Evolutionary conservation across 2,113 vertebrate genomes (phyloP), one percentile per base, ranked within the genome.

Genomic region (Microcebus jonahi): DNA sequence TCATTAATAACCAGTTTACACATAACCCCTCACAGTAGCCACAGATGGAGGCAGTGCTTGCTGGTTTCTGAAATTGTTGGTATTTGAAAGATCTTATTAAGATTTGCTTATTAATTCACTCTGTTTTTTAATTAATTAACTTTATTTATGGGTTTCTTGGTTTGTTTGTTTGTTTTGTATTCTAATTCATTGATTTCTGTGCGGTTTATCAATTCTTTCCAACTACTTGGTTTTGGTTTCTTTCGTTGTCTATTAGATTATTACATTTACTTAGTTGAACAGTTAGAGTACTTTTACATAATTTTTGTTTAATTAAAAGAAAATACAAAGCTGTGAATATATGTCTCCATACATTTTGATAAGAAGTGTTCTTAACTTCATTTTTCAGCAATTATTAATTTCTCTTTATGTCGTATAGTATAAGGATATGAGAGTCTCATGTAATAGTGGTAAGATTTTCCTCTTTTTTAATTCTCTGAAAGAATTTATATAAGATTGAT

Each of bases 1-100:
- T 94, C 82, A 90, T 95, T 90, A 91, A 77, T 45, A 77, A 48
- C 27, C 57, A 94, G 71, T 59, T 0, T 76, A 65, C 59, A 97
- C 88, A 85, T 5, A 83, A 55, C 12, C 14, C 34, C 48, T 48
- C 27, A 23, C 67, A 91, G 81, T 20, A n/a, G 53, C 48, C 13
- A 65, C 27, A 67, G 31, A 88, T 10, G 21, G 13, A 87, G 57
- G 29, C 48, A 48, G 20, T 36, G 3, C 8, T 92, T 92, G 39
- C 3, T 53, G 5, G 18, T 36, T 96, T 82, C 83, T 92, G 31
- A 94, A 80, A 90, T 71, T 53, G 27, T 65, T n/a, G 17, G 11
- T 71, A 57, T 83, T 77, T 79, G 15, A 89, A 86, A 96, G 13
- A 73, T 21, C 11, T 53, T 94, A 25, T 45, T 92, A 61, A 88